phyloP scores from a whole-genome alignment of 2,797 vertebrate genomes.

The Bufotes viridis region DNA sequence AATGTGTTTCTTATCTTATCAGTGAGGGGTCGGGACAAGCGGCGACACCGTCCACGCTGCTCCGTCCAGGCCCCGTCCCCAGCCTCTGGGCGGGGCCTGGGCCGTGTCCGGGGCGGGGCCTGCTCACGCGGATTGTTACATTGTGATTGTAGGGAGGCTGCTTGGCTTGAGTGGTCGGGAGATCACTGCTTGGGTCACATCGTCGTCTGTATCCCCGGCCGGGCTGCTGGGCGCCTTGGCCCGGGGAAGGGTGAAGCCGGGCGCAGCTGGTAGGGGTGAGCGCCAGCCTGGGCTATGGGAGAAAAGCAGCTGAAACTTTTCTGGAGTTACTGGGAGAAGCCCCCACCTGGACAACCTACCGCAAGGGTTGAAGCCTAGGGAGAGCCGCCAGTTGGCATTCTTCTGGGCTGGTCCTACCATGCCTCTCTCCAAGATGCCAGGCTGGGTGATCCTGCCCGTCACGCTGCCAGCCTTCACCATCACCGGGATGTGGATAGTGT shows the following conservation, averaged over 20 bases:
- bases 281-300: constrained; percentile 51
- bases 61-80: background rate
- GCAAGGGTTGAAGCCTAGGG: background rate
- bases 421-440: constrained; percentile 75
- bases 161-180: background rate
- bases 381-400: background rate
- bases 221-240: background rate
- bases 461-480: constrained; percentile 85
- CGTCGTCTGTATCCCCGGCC: background rate
- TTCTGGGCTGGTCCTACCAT: constrained; percentile 2
- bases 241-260: background rate
- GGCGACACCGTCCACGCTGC: background rate
- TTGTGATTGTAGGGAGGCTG: background rate
- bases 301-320: constrained; percentile 32
- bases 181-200: background rate
- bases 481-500: constrained; percentile 90
- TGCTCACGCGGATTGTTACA: background rate
- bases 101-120: background rate
- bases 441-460: constrained; percentile 84
- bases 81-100: background rate
- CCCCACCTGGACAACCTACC: constrained; percentile 21
- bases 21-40: background rate
- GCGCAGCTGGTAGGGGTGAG: background rate
- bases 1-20: background rate
- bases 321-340: constrained; percentile 51